Base-by-base conservation (phyloP, 2,113 vertebrate genomes). In the Machaerirhynchus nigripectus region DNA sequence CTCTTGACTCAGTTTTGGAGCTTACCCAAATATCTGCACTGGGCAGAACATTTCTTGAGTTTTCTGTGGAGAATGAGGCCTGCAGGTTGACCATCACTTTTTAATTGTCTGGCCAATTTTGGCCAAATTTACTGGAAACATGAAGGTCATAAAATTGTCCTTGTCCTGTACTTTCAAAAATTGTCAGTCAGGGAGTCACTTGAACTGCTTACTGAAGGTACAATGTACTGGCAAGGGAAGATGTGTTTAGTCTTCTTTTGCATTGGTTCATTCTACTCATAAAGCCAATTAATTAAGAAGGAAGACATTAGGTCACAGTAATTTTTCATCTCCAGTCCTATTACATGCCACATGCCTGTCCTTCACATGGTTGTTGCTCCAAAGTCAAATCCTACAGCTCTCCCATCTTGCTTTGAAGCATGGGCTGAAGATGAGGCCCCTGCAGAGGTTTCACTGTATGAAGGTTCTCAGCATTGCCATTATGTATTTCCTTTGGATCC, bases 311-410 rank as follows among this genome's bases (percentile, higher is more conserved):
- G 75, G 26, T 47, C 31, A n/a, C 33, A n/a, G 13, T 40, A 68
- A 75, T 44, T 70, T 88, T 70, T 83, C 11, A 16, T 81, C 10
- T 70, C 20, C 46, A 39, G 30, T 37, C 18, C 31, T 75, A 19
- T 61, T 5, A 16, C 1, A 7, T 3, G 5, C 33, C 33, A 63
- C 56, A 44, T 26, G 17, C 44, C 37, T 70, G 24, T 64, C 13
- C 65, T 50, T 61, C 53, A 27, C 14, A 6, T 40, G 5, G 17
- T 2, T 60, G 26, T 68, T 0, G 0, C 40, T 65, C 39, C 46
- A 11, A 87, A 76, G n/a, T 33, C 20, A 79, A 82, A 79, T 49
- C 23, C 61, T 71, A 46, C 6, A 55, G 28, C 31, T 90, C 59
- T 69, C 39, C 42, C 3, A 1, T 70, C 69, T 70, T 69, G 42